phyloP scores from a whole-genome alignment of 1,140 invertebrate species.

The Sinella curviseta region DNA sequence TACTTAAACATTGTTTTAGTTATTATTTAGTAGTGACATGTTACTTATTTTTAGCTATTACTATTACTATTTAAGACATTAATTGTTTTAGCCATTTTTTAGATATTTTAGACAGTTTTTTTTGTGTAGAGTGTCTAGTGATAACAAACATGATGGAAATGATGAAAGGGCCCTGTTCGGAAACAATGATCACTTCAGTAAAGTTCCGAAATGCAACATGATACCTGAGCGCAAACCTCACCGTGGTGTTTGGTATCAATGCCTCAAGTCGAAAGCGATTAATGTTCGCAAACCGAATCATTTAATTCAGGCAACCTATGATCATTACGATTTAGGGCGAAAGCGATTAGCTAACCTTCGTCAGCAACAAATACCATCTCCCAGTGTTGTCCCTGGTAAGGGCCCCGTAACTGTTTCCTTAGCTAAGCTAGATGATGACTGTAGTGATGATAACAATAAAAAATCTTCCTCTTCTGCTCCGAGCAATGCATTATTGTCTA shows the following conservation, averaged over 20 bases:
- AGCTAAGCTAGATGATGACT: background rate
- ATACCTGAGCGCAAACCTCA: background rate
- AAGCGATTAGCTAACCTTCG: background rate
- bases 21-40: too few relatives aligned
- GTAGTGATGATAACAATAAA: background rate
- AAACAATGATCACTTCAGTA: background rate
- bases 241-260: background rate
- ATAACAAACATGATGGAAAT: background rate
- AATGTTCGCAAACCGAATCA: background rate
- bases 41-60: too few relatives aligned
- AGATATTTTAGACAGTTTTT: too few relatives aligned
- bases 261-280: background rate
- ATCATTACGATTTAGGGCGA: background rate
- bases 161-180: background rate
- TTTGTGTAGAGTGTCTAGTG: background rate
- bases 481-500: too few relatives aligned
- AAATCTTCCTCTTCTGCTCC: background rate
- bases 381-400: background rate
- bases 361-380: background rate
- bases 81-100: too few relatives aligned
- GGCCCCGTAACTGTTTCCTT: background rate
- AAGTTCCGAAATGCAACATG: background rate
- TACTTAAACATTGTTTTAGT: too few relatives aligned
- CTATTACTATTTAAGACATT: too few relatives aligned
- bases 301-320: background rate